Conservation (phyloP, 2,797 vertebrate genomes). For the Linurgus olivaceus region DNA sequence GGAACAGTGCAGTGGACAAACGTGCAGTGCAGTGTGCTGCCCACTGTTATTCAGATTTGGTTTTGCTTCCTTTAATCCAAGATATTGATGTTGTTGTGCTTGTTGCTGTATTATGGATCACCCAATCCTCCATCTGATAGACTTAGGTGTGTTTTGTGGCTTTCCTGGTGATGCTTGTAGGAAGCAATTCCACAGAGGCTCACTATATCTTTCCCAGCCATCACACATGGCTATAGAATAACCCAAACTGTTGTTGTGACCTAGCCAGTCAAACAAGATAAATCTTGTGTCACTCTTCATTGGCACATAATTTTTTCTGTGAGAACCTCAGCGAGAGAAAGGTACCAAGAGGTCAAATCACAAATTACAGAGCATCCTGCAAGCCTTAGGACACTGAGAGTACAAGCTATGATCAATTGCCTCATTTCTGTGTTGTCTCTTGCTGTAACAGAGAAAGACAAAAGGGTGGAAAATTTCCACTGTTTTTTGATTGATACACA, state of each 20-base stretch:
- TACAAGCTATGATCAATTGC: conserved; percentile 5
- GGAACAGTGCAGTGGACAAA: not conserved
- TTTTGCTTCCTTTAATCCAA: not conserved
- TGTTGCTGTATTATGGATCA: not conserved
- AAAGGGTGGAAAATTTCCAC: not conserved
- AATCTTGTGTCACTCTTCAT: conserved; percentile 53
- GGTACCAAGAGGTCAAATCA: conserved; percentile 44
- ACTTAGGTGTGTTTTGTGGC: not conserved
- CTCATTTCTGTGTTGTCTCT: conserved; percentile 25
- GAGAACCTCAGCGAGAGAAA: conserved; percentile 13
- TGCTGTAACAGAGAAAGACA: not conserved
- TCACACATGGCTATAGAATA: conserved; percentile 10
- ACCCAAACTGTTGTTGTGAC: conserved; percentile 19
- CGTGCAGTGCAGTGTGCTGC: not conserved
- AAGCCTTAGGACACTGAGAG: not conserved
- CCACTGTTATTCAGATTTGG: not conserved
- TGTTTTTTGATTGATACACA: not conserved
- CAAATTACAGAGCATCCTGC: conserved; percentile 39
- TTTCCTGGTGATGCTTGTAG: not conserved
- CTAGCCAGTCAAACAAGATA: conserved; percentile 58
- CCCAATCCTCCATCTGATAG: rapidly evolving
- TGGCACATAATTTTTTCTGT: conserved; percentile 55
- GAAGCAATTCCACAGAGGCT: not conserved
- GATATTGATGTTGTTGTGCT: not conserved
- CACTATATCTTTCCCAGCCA: not conserved